Evolutionary conservation across 2,113 vertebrate genomes (phyloP), one percentile per base, ranked within the genome.

Genomic region (Camelus bactrianus): DNA sequence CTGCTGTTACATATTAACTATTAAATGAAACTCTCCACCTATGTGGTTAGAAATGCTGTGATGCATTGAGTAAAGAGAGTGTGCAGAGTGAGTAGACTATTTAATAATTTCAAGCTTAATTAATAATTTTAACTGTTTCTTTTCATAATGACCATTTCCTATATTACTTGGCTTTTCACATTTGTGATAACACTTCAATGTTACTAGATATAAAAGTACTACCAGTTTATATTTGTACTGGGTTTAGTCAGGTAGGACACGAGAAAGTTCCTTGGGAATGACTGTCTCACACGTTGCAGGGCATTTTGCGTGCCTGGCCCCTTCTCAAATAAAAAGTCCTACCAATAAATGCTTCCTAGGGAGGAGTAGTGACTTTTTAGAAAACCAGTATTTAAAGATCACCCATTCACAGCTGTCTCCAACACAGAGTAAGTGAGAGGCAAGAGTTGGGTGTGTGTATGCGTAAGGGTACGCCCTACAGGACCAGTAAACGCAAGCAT

Each of bases 91-190:
- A 60, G n/a, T 95, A 65, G 85, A 91, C 46, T 67, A 75, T 30
- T 38, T 91, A 48, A 24, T 94, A 67, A 69, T 91, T 94, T 58
- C 26, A 24, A 32, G 14, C 26, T 69, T 60, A 42, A 69, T 84
- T 91, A 56, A 86, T 89, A 56, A 60, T 72, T 87, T 87, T 82
- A 64, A 72, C 14, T 28, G 11, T 84, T 22, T 30, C 81, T 82
- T 85, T 92, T 76, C 48, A 84, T 50, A 95, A 56, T 83, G 19
- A 79, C 48, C 11, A 46, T 96, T 86, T 89, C 17, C 54, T 83
- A 6, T 67, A 8, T 87, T 60, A 73, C 11, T 87, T 38, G 30
- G 64, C 28, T 91, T 89, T 80, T 88, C n/a, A 28, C 10, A 24
- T 87, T 42, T 42, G 6, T 80, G 52, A 69, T 89, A 76, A 76